These are phyloP conservation scores for Perithous albicinctus DNA, from an alignment of 2,888 invertebrate species.

Conservation along the genomic window DNA sequence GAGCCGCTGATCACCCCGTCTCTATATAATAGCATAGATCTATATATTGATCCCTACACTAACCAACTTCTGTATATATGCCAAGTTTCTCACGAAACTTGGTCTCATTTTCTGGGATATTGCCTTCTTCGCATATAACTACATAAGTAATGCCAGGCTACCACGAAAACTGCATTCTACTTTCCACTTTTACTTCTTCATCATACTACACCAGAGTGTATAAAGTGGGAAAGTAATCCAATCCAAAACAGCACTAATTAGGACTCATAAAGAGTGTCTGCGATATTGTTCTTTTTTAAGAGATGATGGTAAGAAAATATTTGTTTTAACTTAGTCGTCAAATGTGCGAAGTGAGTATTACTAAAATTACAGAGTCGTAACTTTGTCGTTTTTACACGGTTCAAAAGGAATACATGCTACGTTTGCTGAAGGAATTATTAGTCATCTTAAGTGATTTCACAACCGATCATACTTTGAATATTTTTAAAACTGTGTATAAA, in stretches of 20 bases:
- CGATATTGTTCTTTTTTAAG: too few relatives aligned
- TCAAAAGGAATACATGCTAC: too few relatives aligned
- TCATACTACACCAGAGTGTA: neutral
- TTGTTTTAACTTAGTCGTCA: neutral
- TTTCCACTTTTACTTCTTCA: slow-evolving; percentile 17
- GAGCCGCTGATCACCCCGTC: slow-evolving; percentile 32
- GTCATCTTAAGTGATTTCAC: too few relatives aligned
- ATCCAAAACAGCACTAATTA: neutral
- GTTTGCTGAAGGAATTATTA: too few relatives aligned
- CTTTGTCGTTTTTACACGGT: too few relatives aligned
- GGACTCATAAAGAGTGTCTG: neutral
- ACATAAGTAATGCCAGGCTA: slow-evolving; percentile 6
- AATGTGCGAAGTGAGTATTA: neutral
- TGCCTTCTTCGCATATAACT: slow-evolving; percentile 29
- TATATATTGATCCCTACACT: neutral
- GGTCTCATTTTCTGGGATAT: slow-evolving; percentile 26
- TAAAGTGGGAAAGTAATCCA: neutral
- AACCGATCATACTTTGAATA: too few relatives aligned
- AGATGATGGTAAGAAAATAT: neutral
- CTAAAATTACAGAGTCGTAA: neutral
- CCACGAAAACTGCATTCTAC: neutral
- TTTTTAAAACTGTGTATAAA: too few relatives aligned
- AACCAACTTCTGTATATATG: neutral
- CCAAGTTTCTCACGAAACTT: slow-evolving; percentile 27
- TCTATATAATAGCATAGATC: slow-evolving; percentile 18